Conservation (phyloP, 2,797 vertebrate species). For the Setipinna tenuifilis region DNA sequence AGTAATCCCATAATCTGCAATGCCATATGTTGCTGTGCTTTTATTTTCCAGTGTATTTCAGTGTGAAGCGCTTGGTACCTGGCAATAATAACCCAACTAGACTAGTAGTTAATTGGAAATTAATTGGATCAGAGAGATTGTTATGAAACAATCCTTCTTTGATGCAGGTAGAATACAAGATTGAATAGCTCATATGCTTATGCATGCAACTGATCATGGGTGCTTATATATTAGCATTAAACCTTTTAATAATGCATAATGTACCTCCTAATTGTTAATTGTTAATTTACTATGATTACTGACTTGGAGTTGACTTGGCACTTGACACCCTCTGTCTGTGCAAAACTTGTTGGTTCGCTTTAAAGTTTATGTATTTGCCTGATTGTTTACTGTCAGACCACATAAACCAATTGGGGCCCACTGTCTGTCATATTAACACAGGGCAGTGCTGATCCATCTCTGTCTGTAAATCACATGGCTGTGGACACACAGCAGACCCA, state of each 20-base stretch:
- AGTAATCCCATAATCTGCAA: constrained; percentile 83
- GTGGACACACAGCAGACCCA: neutral
- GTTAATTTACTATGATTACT: neutral
- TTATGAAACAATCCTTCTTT: constrained; percentile 14
- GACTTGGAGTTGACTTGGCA: neutral
- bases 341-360: neutral
- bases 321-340: neutral
- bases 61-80: neutral
- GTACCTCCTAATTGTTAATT: neutral
- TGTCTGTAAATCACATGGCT: neutral
- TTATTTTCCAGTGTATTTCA: constrained; percentile 64
- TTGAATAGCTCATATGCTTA: neutral
- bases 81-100: neutral
- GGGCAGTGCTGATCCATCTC: constrained; percentile 4
- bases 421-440: constrained; percentile 2
- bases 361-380: neutral
- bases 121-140: neutral
- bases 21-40: constrained; percentile 82
- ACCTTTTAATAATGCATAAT: neutral
- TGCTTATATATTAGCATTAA: neutral
- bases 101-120: neutral
- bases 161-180: neutral
- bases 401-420: neutral
- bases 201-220: neutral
- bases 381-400: neutral